A percentile compares a stretch with the other conserved stretches of the same genome.
These are phyloP conservation scores for Rhopilema esculentum DNA, from an alignment of 30 jellyfish, hydroid and myxozoan genomes.

Conservation along the genomic window DNA sequence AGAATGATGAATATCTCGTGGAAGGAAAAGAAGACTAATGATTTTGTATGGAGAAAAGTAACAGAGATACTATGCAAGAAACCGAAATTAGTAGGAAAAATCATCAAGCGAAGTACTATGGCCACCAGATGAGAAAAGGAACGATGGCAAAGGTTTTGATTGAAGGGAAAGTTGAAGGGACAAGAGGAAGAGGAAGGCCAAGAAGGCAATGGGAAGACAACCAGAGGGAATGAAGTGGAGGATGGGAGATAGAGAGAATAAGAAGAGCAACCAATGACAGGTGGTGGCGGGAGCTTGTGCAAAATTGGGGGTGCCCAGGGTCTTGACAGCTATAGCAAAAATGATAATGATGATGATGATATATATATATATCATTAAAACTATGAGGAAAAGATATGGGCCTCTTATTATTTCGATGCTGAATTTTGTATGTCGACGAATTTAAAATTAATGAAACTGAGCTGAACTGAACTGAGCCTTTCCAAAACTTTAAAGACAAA, in stretches of 20 bases:
- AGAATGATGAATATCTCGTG: no score
- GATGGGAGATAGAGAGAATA: not conserved
- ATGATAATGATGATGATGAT: no score
- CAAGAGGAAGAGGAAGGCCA: not conserved
- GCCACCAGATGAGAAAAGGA: not conserved
- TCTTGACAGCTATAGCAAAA: not conserved
- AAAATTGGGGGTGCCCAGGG: not conserved
- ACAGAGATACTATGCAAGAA: not conserved
- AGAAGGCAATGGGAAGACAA: not conserved
- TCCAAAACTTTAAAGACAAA: no score
- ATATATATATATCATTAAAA: no score
- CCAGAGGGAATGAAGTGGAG: not conserved
- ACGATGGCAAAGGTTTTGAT: not conserved
- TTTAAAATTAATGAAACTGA: no score
- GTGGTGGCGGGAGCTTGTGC: not conserved
- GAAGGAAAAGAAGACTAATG: no score
- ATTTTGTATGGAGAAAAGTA: not conserved
- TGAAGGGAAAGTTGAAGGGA: not conserved
- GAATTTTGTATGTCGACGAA: no score
- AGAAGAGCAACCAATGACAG: not conserved
- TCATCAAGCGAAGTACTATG: not conserved
- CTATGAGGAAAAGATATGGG: no score
- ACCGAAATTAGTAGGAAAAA: not conserved
- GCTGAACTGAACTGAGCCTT: no score
- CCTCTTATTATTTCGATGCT: no score